Base-by-base conservation (phyloP, 2,888 invertebrate species). In the Sicus ferrugineus region DNA sequence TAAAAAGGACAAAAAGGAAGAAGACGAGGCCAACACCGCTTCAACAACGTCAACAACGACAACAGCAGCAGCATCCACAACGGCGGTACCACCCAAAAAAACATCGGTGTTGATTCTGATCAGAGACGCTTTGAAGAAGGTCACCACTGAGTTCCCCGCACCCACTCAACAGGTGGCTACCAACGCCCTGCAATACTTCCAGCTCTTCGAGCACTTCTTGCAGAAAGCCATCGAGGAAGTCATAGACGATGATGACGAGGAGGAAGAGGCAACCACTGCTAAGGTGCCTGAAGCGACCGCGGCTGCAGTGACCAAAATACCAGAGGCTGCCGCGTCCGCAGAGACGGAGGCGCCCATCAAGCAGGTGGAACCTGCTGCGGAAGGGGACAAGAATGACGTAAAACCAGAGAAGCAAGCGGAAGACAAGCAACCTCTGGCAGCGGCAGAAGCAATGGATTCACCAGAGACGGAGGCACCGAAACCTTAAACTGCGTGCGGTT, bases 161-260 rank as follows among this genome's bases (percentile, higher is more conserved):
- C 81, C 83, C 69, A 79, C 81, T 19, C 80, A 82, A 64, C 81
- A 82, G 72, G 82, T 83, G 68, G 81, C 19, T 28, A 81, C 78
- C 62, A 83, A 82, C 74, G 84, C 83, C 0, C 72, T 82, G 69
- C 83, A 83, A 68, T 83, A 84, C 69, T 83, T 83, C 76, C 82
- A 83, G 71, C 76, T 83, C 5, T 83, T 83, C 64, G 81, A 82
- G 69, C 83, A 84, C 72, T 83, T 83, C 34, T 77, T 83, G 48
- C 83, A 82, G 68, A 81, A 83, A 67, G 80, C 83, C 61, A 83
- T 83, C 54, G 80, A 84, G 69, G 77, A 83, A 67, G 83, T 82
- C 1, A 82, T 83, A 30, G 81, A 79, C 31, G 79, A 77, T 2
- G 81, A 80, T 46, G 81, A 79, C 48, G 81, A 82, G 2, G 82